A percentile compares a stretch with the other conserved stretches of the same genome.
Conservation (phyloP, 1,140 invertebrate species). For the Seison nebaliae region DNA sequence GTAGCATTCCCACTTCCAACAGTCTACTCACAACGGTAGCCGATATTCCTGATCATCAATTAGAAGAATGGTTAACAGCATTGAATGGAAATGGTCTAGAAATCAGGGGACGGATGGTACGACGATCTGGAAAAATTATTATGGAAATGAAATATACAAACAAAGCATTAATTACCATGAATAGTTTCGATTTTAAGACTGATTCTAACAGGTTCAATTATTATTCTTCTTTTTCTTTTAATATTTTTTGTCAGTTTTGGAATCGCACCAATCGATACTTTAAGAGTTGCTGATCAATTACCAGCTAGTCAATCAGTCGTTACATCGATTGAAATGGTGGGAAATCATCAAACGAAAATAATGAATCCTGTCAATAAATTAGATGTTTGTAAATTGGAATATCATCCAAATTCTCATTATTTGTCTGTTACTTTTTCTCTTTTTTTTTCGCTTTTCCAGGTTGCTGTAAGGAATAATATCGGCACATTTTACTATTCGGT, state of each 20-base stretch:
- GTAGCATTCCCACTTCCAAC: too few species aligned
- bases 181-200: constrained; percentile 32
- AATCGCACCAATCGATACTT: constrained; percentile 47
- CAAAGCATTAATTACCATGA: constrained; percentile 96
- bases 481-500: constrained; percentile 94
- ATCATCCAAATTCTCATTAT: not conserved
- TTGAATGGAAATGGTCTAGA: constrained; percentile 90
- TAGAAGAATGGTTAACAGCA: constrained; percentile 62
- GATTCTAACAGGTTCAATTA: constrained; percentile 7
- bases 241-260: too few species aligned
- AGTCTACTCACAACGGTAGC: too few species aligned
- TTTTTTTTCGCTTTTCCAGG: too few species aligned
- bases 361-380: constrained; percentile 90
- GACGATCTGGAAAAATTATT: constrained; percentile 52
- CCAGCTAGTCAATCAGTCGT: constrained; percentile 56
- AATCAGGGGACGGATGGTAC: constrained; percentile 70
- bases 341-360: constrained; percentile 63
- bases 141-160: constrained; percentile 94
- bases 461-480: constrained; percentile 93
- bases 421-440: constrained; percentile 15
- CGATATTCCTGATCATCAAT: too few species aligned
- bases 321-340: constrained; percentile 45
- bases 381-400: too few species aligned
- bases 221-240: too few species aligned
- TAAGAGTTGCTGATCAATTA: constrained; percentile 49